Evolutionary conservation across 2,888 invertebrate species (phyloP), one percentile per base, ranked within the genome.

Genomic region (Brachycybe producta): DNA sequence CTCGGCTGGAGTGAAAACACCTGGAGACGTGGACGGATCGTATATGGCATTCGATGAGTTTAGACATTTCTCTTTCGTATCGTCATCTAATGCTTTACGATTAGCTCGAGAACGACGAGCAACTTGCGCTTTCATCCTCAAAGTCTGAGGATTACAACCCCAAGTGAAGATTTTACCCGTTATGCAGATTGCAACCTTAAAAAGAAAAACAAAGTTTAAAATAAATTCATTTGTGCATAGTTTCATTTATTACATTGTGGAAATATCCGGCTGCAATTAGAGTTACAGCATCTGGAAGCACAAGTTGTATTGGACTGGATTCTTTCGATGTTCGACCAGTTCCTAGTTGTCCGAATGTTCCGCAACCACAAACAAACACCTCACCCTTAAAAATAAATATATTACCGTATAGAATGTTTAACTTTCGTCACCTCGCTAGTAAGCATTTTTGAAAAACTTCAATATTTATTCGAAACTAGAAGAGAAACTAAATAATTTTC

Each of bases 311-410:
- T 0, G 84, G 82, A 11, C 47, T 43, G n/a, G 55, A 56, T 15
- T 57, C 53, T 43, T 62, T 62, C 23, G 44, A 40, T 15, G 55
- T 54, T 35, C 58, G 58, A 1, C 67, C 69, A 19, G 59, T 55
- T 15, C 82, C 84, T 24, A 87, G 70, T 65, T 87, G 86, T 0
- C 85, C 86, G 66, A 84, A 86, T 57, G 79, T 77, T 56, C 80
- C 81, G 50, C 83, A 60, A 68, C 68, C 66, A 68, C 68, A 70
- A 0, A 79, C 73, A 57, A 76, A 76, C 45, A 86, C 76, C 55
- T 77, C 74, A 19, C 86, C 86, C 62, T 67, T 51, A 5, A 60
- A 53, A 45, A 30, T 21, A 32, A 32, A 36, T 13, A 7, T 11
- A n/a, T n/a, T n/a, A n/a, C n/a, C n/a, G n/a, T n/a, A n/a, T n/a